Percentiles rank a stretch among this genome's conserved stretches.
phyloP scores from a whole-genome alignment of 2,888 invertebrate genomes.

The Empis stercorea region DNA sequence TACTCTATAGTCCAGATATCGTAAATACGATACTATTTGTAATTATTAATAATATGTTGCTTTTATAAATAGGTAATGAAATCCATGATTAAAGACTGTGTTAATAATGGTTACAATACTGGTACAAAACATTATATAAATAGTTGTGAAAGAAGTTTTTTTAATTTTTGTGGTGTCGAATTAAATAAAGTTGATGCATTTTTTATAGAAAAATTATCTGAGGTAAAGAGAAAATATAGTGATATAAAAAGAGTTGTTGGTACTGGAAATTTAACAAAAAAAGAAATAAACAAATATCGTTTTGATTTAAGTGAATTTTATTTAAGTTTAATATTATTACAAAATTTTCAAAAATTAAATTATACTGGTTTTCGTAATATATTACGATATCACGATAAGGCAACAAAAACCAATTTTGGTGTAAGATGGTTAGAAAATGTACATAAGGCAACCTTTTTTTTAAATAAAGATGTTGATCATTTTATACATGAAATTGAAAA shows the following conservation, averaged over 20 bases:
- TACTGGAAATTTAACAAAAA: conserved; percentile 50
- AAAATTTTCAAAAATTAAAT: conserved; percentile 80
- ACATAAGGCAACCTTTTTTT: conserved; percentile 68
- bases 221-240: conserved; percentile 69
- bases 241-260: conserved; percentile 46
- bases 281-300: too few relatives aligned
- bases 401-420: conserved; percentile 54
- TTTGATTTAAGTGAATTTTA: conserved; percentile 70
- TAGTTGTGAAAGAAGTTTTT: conserved; percentile 70
- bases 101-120: conserved; percentile 43
- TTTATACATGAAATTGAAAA: conserved; percentile 69
- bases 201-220: conserved; percentile 79
- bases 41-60: too few relatives aligned
- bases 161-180: conserved; percentile 73
- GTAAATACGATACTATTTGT: too few relatives aligned
- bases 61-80: conserved; percentile 57
- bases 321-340: conserved; percentile 67
- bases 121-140: conserved; percentile 27
- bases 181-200: conserved; percentile 80
- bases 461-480: conserved; percentile 72
- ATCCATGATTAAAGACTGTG: conserved; percentile 63
- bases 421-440: conserved; percentile 68
- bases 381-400: conserved; percentile 80
- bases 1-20: too few relatives aligned
- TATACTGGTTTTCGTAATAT: conserved; percentile 84